Evolutionary conservation across 53 echinoderm and acorn worm species (phyloP), one percentile per base, ranked within the genome.

Genomic region (Actinopyga echinites): DNA sequence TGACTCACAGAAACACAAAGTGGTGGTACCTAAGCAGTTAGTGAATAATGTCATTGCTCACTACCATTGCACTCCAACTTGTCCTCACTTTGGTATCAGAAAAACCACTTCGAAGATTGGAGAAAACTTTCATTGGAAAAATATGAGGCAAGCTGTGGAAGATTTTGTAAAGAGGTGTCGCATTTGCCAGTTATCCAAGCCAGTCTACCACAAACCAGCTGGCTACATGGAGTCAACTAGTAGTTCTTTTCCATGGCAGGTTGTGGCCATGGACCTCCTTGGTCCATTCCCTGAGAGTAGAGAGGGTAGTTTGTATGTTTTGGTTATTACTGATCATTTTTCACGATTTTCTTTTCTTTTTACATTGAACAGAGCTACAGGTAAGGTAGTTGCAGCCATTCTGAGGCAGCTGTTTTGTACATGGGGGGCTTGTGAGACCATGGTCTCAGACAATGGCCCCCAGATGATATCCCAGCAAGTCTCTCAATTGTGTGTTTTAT

Each of bases 391-490:
- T 17, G 77, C 82, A 1, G 82, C 74, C 5, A 23, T 54, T 59
- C 29, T 90, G 1, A 81, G 86, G 1, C 65, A 90, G 36, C 17
- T 90, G 8, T 90, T 90, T 53, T 75, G 91, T 38, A 44, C 75
- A 1, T 87, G 81, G 64, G 91, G 87, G 26, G 79, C 87, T 2
- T 86, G 87, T 0, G 83, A 30, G 25, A 54, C 35, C 9, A 45
- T 87, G 4, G n/a, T 91, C 0, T 87, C 87, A 6, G 91, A 91
- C 52, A 91, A 91, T 71, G 87, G 91, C 0, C 83, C 87, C 2
- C 91, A 91, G 52, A 86, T 91, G 43, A n/a, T 83, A 24, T 64
- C 74, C 34, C 59, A 43, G 24, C 65, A 45, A 1, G 9, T 91
- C 2, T 38, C 55, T 25, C 77, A 82, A 32, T 58, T 87, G 2